Evolutionary conservation across 2,888 invertebrate species (phyloP).

Genomic region (Pyrgus malvae): DNA sequence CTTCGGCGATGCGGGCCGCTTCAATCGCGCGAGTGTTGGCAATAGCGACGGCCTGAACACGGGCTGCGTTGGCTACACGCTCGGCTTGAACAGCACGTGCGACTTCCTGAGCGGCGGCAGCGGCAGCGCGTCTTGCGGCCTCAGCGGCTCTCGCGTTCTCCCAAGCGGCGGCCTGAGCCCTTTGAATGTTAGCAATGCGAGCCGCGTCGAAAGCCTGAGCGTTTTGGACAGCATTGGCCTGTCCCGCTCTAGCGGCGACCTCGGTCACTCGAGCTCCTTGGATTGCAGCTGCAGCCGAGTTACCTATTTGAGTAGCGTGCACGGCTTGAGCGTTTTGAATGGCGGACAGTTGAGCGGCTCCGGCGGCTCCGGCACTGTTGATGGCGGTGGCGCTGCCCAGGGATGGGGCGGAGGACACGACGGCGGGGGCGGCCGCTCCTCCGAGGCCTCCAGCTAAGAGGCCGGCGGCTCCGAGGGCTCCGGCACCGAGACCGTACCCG

Average conservation of each 20-base stretch:
- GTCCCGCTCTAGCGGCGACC: slow-evolving; percentile 67
- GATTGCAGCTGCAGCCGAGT: slow-evolving; percentile 71
- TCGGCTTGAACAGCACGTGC: neutral
- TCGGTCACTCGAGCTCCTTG: slow-evolving; percentile 70
- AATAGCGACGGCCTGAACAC: neutral
- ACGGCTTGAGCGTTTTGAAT: slow-evolving; percentile 58
- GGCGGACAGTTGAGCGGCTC: slow-evolving; percentile 71
- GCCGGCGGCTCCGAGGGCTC: slow-evolving; percentile 17
- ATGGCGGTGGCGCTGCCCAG: slow-evolving; percentile 53
- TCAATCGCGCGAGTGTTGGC: neutral
- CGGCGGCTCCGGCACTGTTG: slow-evolving; percentile 67
- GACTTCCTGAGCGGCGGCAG: slow-evolving; percentile 53
- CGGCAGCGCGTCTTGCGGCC: slow-evolving; percentile 66
- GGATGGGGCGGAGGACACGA: slow-evolving; percentile 32
- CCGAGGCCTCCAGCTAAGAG: slow-evolving; percentile 23
- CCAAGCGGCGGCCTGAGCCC: slow-evolving; percentile 71
- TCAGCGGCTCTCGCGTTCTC: slow-evolving; percentile 71
- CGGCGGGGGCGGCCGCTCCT: slow-evolving; percentile 1
- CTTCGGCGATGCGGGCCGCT: neutral
- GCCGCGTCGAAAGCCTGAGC: slow-evolving; percentile 70
- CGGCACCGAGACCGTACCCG: slow-evolving; percentile 26
- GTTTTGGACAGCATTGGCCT: slow-evolving; percentile 67
- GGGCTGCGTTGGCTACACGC: neutral
- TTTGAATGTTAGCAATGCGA: slow-evolving; percentile 66
- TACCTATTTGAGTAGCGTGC: slow-evolving; percentile 67